These are phyloP conservation scores for Capra hircus DNA, from an alignment of 2,113 vertebrate species.

Conservation along the genomic window DNA sequence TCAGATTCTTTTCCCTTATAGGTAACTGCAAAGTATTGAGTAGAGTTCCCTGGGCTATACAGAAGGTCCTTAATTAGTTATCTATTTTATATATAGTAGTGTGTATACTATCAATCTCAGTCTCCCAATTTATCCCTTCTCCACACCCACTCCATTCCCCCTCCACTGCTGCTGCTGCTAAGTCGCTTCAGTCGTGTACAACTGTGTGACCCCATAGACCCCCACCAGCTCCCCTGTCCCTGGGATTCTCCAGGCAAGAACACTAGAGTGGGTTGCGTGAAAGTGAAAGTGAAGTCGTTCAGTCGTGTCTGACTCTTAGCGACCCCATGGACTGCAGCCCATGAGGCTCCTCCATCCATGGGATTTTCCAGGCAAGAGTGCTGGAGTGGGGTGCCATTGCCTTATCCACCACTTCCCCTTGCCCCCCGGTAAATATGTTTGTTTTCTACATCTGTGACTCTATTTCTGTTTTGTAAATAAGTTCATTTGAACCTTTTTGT, in stretches of 20 bases:
- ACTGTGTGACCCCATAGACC: too few species aligned
- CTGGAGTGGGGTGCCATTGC: too few species aligned
- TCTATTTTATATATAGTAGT: neutral
- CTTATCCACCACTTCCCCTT: neutral
- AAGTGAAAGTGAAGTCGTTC: too few species aligned
- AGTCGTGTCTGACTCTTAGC: too few species aligned
- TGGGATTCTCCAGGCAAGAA: too few species aligned
- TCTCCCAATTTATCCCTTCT: neutral
- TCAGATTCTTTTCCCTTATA: neutral
- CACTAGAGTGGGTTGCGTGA: too few species aligned
- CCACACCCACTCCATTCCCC: neutral
- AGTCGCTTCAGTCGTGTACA: too few species aligned
- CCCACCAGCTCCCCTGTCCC: too few species aligned
- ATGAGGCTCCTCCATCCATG: too few species aligned
- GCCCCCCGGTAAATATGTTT: rapidly evolving
- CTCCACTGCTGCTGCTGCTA: too few species aligned
- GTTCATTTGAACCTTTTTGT: neutral
- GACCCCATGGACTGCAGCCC: too few species aligned
- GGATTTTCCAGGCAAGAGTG: too few species aligned
- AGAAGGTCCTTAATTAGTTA: neutral
- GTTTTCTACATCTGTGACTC: neutral
- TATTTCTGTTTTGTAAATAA: neutral
- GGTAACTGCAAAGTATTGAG: neutral
- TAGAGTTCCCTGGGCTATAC: neutral
- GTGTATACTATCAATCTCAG: neutral